Base-by-base conservation (phyloP, 2,797 vertebrate genomes). In the Masticophis lateralis region DNA sequence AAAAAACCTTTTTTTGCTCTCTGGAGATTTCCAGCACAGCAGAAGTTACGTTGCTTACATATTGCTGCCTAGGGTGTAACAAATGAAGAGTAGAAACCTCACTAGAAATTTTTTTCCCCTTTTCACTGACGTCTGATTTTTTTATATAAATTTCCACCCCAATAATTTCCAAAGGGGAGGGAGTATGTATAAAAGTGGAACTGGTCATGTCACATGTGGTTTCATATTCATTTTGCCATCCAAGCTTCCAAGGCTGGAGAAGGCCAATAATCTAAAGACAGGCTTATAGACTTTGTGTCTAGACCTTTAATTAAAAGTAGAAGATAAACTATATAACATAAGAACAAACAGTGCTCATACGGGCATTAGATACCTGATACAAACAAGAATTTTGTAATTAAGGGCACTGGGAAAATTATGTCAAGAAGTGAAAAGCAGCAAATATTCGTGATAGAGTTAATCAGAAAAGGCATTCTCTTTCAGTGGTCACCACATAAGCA, bases 401-500 rank as follows among this genome's bases (percentile, higher is more conserved):
- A 47, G 57, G 94, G 69, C 89, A 96, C 93, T 94, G 94, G 95
- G 95, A 96, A 96, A 95, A 87, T 88, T n/a, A 16, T 90, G 88
- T 94, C 95, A 95, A 96, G 94, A 95, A 96, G 93, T 89, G 90
- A 96, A 95, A 96, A 96, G 91, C 95, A 96, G 95, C 94, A 97
- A 96, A 95, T 96, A 95, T 95, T 95, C 95, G 93, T 92, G 91
- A 96, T 93, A 92, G 92, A 94, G 94, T 95, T 96, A 97, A 92
- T 91, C 94, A 94, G 93, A 95, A 92, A 94, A 90, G 94, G 89
- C 92, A 96, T 96, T 97, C 97, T 95, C 95, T 96, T 97, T 93
- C 94, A 96, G 96, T 96, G 95, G 96, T 96, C 95, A 94, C 96
- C 96, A 95, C 94, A 95, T 97, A 97, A 98, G 97, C 97, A 98